phyloP scores from a whole-genome alignment of 2,113 vertebrate species.

The Macaca nemestrina region DNA sequence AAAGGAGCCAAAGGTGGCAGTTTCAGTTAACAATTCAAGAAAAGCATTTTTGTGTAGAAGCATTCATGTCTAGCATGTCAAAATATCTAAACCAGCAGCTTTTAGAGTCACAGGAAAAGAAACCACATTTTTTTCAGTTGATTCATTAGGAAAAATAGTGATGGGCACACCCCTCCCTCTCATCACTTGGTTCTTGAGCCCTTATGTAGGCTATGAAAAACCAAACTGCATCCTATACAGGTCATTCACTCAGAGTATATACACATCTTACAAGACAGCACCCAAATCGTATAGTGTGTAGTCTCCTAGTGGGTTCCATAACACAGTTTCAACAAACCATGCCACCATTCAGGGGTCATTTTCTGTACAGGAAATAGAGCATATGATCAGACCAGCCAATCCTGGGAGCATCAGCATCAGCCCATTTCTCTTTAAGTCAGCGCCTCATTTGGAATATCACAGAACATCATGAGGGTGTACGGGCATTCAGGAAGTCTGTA shows the following conservation, averaged over 20 bases:
- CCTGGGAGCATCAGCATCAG: too few species aligned
- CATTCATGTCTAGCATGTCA: background rate
- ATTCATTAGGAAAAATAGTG: background rate
- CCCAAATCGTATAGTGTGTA: background rate
- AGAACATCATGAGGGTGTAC: accelerated
- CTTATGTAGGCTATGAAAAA: background rate
- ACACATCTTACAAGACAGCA: background rate
- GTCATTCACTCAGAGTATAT: background rate
- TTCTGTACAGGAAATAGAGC: background rate
- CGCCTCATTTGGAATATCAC: background rate
- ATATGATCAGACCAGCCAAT: background rate
- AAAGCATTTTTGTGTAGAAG: background rate
- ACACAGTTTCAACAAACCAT: background rate
- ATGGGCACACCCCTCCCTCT: too few species aligned
- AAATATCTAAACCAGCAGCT: background rate
- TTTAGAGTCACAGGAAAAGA: background rate
- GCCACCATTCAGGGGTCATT: background rate
- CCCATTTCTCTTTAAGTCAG: background rate
- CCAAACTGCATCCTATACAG: background rate
- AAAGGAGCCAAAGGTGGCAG: background rate
- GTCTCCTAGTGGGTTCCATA: background rate
- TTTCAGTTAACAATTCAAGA: background rate
- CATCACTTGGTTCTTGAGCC: background rate
- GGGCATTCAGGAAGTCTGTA: background rate
- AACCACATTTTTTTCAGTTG: background rate